Percentiles rank a stretch among this genome's conserved stretches.
Evolutionary conservation across 2,888 invertebrate genomes (phyloP).

Genomic region (Clunio marinus): DNA sequence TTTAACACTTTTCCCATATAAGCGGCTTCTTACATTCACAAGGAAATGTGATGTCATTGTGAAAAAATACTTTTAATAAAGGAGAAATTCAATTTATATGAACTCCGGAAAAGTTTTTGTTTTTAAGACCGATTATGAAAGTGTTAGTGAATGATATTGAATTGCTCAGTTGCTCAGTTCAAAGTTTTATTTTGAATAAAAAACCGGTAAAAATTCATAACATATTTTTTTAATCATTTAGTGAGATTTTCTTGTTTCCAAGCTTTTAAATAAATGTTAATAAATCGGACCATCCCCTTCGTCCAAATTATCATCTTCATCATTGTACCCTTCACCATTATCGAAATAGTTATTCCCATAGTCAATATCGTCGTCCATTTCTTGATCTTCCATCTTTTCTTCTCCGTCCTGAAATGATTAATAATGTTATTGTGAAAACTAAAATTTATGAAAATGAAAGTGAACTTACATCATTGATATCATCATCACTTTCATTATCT

Average conservation of each 20-base stretch:
- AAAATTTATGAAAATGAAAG: background rate
- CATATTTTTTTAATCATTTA: too few relatives aligned
- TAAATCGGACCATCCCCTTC: constrained; percentile 82
- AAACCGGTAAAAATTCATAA: too few relatives aligned
- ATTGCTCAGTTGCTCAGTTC: too few relatives aligned
- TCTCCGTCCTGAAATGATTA: constrained; percentile 38
- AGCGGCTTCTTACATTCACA: background rate
- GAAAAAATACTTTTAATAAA: background rate
- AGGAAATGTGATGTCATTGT: constrained; percentile 17
- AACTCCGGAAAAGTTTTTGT: background rate
- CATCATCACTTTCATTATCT: constrained; percentile 57
- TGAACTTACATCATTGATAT: constrained; percentile 45
- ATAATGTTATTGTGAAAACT: background rate
- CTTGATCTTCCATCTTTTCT: constrained; percentile 59
- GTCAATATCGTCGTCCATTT: constrained; percentile 85
- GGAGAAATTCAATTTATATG: background rate
- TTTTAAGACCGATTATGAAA: too few relatives aligned
- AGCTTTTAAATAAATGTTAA: constrained; percentile 41
- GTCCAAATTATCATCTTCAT: constrained; percentile 80
- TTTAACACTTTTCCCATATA: background rate
- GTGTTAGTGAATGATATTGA: too few relatives aligned
- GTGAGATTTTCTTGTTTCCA: too few relatives aligned
- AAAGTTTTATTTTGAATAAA: too few relatives aligned
- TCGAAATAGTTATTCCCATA: constrained; percentile 85
- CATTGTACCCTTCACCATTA: constrained; percentile 79